These are phyloP conservation scores for Lampropteryx suffumata DNA, from an alignment of 2,888 invertebrate species.

Conservation along the genomic window DNA sequence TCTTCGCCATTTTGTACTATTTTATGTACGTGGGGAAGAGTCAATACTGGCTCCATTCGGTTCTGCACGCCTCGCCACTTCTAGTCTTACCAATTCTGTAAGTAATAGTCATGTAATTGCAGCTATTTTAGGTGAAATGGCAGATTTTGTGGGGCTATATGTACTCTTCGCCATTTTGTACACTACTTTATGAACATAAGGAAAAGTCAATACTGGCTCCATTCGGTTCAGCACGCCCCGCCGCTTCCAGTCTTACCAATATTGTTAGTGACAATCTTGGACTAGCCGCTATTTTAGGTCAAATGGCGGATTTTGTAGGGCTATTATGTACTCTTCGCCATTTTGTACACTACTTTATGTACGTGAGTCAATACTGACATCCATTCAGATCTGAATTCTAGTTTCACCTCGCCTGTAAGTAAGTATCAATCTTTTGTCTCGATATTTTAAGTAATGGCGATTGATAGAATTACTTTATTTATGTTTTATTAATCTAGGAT, in stretches of 20 bases:
- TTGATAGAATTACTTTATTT: too few species aligned
- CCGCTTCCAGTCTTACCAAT: slow-evolving; percentile 92
- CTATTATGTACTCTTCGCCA: neutral
- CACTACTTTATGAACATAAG: slow-evolving; percentile 93
- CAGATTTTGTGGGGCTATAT: too few species aligned
- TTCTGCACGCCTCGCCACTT: slow-evolving; percentile 90
- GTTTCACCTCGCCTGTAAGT: too few species aligned
- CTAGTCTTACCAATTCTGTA: slow-evolving; percentile 92
- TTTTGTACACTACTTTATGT: neutral
- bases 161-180: slow-evolving; percentile 87
- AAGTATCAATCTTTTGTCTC: too few species aligned
- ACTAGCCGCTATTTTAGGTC: neutral
- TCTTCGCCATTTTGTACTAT: slow-evolving; percentile 88
- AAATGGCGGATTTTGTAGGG: neutral
- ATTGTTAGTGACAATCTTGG: slow-evolving; percentile 85
- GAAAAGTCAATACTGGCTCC: slow-evolving; percentile 86
- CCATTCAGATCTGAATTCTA: neutral
- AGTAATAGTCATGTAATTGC: slow-evolving; percentile 63
- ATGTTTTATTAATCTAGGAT: too few species aligned
- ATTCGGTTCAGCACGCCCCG: slow-evolving; percentile 88
- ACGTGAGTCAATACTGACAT: too few species aligned
- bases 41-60: slow-evolving; percentile 86
- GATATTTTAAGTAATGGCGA: too few species aligned
- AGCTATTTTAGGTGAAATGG: too few species aligned
- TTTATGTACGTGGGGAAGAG: slow-evolving; percentile 92